Conservation (phyloP, 2,888 invertebrate species). For the Mythimna loreyi region DNA sequence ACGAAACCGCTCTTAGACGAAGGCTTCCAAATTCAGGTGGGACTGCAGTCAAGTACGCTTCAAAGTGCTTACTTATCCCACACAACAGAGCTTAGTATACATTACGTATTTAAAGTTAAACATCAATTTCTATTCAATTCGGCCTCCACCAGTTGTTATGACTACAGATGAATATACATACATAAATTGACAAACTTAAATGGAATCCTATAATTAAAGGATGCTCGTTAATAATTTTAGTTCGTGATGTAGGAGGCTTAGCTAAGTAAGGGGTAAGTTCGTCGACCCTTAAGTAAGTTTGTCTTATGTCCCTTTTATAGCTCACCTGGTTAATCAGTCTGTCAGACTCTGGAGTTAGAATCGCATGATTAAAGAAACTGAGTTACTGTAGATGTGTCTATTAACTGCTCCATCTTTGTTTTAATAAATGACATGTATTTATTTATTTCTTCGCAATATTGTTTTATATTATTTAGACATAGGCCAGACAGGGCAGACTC, state of each 20-base stretch:
- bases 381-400: too few species aligned
- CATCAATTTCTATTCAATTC: constrained; percentile 69
- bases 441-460: too few species aligned
- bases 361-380: background rate
- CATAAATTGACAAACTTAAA: constrained; percentile 59
- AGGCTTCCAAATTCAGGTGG: too few species aligned
- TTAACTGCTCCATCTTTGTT: too few species aligned
- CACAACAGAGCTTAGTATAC: constrained; percentile 38
- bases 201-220: constrained; percentile 51
- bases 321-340: background rate
- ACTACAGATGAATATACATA: constrained; percentile 56
- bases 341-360: background rate
- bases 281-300: background rate
- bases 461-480: too few species aligned
- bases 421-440: too few species aligned
- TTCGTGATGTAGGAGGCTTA: background rate
- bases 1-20: too few species aligned
- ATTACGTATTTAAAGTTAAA: constrained; percentile 68
- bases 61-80: constrained; percentile 17
- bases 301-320: background rate
- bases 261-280: background rate
- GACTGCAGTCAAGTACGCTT: too few species aligned
- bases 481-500: too few species aligned
- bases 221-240: constrained; percentile 20
- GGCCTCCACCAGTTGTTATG: constrained; percentile 47